Evolutionary conservation across 2,113 vertebrate species (phyloP).

Genomic region (Cettia cetti): DNA sequence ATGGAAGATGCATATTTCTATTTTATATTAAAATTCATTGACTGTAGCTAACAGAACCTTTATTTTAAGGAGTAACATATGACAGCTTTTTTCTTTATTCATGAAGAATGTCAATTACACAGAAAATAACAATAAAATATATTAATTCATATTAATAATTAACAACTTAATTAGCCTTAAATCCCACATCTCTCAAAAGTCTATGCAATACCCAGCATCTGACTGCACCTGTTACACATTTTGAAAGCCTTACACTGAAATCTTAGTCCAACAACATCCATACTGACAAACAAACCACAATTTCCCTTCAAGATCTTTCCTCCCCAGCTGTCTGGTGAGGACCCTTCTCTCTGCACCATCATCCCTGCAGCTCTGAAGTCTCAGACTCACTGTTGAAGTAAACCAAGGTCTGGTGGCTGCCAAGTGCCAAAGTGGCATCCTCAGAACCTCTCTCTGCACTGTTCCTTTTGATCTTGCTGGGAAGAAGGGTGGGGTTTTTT

Average conservation of each 20-base stretch:
- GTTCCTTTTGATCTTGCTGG: neutral
- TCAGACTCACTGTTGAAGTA: neutral
- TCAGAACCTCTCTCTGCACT: neutral
- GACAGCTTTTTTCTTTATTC: neutral
- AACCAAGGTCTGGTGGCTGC: neutral
- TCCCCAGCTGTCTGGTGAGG: neutral
- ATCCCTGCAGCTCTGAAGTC: neutral
- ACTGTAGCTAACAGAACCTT: neutral
- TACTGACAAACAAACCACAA: neutral
- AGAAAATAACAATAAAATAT: neutral
- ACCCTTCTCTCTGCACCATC: neutral
- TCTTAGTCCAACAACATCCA: no score
- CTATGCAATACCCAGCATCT: neutral
- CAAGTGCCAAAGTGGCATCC: neutral
- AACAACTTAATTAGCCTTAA: neutral
- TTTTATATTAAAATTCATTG: neutral
- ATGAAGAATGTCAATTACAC: neutral
- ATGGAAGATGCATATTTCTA: neutral
- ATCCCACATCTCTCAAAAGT: neutral
- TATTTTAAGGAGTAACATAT: neutral
- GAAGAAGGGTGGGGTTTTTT: neutral
- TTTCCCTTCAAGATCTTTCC: neutral
- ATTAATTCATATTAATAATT: neutral
- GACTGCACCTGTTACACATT: neutral
- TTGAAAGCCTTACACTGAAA: neutral